Evolutionary conservation across 1,140 invertebrate species (phyloP), one percentile per base, ranked within the genome.

Genomic region (Eupristina koningsbergeri): DNA sequence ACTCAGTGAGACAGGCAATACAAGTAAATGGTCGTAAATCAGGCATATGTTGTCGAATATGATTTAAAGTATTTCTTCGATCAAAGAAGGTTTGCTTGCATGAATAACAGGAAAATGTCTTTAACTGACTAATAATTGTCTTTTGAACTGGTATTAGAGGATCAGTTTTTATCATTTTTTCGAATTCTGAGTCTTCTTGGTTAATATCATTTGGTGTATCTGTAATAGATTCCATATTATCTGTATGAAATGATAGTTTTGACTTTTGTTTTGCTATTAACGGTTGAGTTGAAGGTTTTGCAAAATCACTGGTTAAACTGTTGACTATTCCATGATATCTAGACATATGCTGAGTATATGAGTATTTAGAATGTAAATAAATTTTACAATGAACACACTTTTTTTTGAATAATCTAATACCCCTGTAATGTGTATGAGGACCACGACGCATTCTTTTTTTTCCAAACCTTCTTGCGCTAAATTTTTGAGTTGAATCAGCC

Each of bases 31-130:
- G 89, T 45, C 89, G 78, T 0, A 93, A 45, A 74, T 93, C 90
- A 0, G 91, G 91, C 86, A 92, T 88, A 17, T 93, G 92, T n/a
- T 91, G 89, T 34, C 91, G 86, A 17, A 93, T 92, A 63, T 93
- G 92, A 47, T 89, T 89, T 0, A 93, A 84, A 0, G 92, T 93
- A 36, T 86, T 88, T 11, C 89, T 89, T 11, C 91, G 88, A 85
- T 92, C 91, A 3, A 63, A 75, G 50, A 92, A 92, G 0, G 71
- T 86, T 58, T 90, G 86, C 1, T 91, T 84, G 36, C 92, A 93
- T 0, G 89, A 81, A 71, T 91, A 92, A 71, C 92, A 93, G 0
- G 90, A 91, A 45, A 89, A 93, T 0, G 92, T 93, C 77, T 93
- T 93, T 39, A 93, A 73, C 69, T 93, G 91, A 22, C 91, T 89